Conservation (phyloP, 2,113 vertebrate species). For the Gopherus evgoodei region DNA sequence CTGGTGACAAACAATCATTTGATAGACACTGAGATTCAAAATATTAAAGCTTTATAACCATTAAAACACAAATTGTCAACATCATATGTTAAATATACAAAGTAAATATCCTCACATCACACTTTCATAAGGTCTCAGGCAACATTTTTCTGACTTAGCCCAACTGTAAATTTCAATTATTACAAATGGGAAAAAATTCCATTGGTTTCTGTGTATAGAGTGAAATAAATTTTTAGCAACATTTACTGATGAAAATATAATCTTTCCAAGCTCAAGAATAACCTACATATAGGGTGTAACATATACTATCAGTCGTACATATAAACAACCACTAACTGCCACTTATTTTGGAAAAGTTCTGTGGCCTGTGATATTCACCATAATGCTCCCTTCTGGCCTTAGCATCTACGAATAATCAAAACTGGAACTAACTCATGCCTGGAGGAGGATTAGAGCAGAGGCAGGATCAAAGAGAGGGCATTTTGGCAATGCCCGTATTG, state of each 20-base stretch:
- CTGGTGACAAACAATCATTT: neutral
- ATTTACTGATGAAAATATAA: no score
- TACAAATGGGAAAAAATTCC: neutral
- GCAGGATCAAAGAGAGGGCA: neutral
- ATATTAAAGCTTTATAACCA: neutral
- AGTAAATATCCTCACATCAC: no score
- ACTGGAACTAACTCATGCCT: rapidly evolving
- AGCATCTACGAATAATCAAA: neutral
- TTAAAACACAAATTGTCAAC: neutral
- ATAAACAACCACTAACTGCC: no score
- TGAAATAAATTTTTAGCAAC: no score
- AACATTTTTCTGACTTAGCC: neutral
- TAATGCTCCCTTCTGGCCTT: neutral
- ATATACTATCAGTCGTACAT: no score
- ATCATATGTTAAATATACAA: neutral
- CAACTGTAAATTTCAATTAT: neutral
- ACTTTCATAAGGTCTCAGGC: no score
- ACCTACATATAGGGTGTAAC: no score
- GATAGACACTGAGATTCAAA: neutral
- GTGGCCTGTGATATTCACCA: neutral
- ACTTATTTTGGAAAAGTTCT: neutral
- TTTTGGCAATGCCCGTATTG: neutral
- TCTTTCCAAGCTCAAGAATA: no score
- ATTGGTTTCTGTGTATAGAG: no score
- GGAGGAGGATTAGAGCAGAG: neutral